Evolutionary conservation across 2,888 invertebrate genomes (phyloP), one percentile per base, ranked within the genome.

Genomic region (Polydrusus cervinus): DNA sequence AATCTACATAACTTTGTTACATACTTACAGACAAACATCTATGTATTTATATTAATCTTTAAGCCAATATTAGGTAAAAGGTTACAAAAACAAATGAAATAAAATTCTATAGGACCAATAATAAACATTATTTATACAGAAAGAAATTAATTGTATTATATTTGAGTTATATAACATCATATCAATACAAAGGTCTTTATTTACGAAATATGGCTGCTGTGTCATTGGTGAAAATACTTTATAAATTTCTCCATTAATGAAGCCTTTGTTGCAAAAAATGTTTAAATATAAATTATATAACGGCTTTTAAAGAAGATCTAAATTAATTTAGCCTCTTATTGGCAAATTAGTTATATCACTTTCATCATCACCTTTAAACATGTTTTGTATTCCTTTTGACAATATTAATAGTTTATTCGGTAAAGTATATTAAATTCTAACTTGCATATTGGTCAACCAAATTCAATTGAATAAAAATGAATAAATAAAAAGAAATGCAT

Each of bases 401-500:
- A 25, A 25, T 25, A 25, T 25, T 25, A 25, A 25, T 25, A 25
- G 25, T 25, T 25, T 25, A 25, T 25, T 25, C 25, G 25, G 1
- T 25, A 25, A 25, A 25, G 25, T 5, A 3, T 25, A 1, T 25
- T 25, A 3, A 25, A 25, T 25, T 25, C 25, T 3, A 6, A n/a
- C 3, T 43, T n/a, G 2, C 43, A 8, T 47, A 16, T 16, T 16
- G 16, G 7, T 47, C 3, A 47, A 16, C 47, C 16, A 3, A 20
- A 25, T 45, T 14, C 9, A 20, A 25, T 45, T n/a, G 14, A 8
- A 7, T 47, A 14, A 43, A 62, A 47, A 45, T 3, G 34, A 62
- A 47, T 45, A 16, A 49, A 11, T 5, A n/a, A 45, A 47, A 60
- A 40, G 34, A 51, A n/a, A 70, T 30, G n/a, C 40, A 62, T 62